Conservation (phyloP, 2,113 vertebrate genomes). For the Ciconia stormi region DNA sequence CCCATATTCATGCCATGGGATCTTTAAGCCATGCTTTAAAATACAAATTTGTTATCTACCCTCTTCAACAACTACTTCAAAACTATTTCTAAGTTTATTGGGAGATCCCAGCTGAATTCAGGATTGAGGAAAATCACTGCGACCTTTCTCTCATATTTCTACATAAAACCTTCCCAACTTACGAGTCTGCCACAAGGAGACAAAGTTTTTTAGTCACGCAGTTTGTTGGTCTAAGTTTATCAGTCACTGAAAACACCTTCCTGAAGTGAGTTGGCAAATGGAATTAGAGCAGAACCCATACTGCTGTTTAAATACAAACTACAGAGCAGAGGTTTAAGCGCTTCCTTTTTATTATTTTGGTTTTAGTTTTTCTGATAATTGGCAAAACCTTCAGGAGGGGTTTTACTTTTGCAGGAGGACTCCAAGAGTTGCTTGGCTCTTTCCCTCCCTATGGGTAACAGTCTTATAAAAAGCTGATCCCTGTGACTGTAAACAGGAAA, state of each 20-base stretch:
- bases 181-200: background rate
- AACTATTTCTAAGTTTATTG: background rate
- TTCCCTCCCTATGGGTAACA: background rate
- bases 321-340: background rate
- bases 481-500: constrained; percentile 9
- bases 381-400: background rate
- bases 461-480: constrained; percentile 1
- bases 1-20: background rate
- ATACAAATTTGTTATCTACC: background rate
- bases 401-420: background rate
- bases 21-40: background rate
- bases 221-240: background rate
- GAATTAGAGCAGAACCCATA: background rate
- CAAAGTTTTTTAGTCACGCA: background rate
- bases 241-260: background rate
- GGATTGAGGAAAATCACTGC: background rate
- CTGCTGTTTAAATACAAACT: background rate
- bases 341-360: background rate
- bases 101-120: background rate
- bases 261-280: background rate
- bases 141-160: background rate
- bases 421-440: background rate
- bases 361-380: background rate
- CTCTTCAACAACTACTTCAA: background rate
- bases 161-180: background rate